Evolutionary conservation across 1,140 invertebrate genomes (phyloP).

Genomic region (Drosophila insularis): DNA sequence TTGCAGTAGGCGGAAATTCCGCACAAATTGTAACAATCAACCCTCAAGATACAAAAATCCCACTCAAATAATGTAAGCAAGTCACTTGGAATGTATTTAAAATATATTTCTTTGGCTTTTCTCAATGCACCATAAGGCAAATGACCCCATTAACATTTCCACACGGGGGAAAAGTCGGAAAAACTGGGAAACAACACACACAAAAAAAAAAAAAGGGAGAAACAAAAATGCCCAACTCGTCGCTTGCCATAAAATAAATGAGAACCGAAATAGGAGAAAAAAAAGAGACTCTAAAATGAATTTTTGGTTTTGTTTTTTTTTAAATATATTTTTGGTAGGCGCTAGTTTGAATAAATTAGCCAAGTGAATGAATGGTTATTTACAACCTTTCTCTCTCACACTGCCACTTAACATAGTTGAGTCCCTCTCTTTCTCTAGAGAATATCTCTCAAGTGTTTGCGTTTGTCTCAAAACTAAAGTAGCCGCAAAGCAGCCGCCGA

Average conservation of each 20-base stretch:
- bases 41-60: too few species aligned
- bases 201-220: not conserved
- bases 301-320: slow-evolving; percentile 30
- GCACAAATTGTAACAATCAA: not conserved
- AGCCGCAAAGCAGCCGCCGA: slow-evolving; percentile 25
- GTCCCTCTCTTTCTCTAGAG: slow-evolving; percentile 1
- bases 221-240: slow-evolving; percentile 14
- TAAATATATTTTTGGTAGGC: slow-evolving; percentile 7
- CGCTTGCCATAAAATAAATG: slow-evolving; percentile 9
- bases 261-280: slow-evolving; percentile 27
- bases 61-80: slow-evolving; percentile 30
- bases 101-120: slow-evolving; percentile 20
- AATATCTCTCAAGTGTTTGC: slow-evolving; percentile 61
- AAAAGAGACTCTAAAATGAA: slow-evolving; percentile 50
- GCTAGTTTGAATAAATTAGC: slow-evolving; percentile 72
- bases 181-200: slow-evolving; percentile 1
- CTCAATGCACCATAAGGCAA: slow-evolving; percentile 52
- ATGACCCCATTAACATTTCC: slow-evolving; percentile 76
- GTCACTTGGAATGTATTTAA: slow-evolving; percentile 46
- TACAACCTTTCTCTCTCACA: not conserved
- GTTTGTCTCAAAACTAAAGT: slow-evolving; percentile 53
- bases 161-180: slow-evolving; percentile 21
- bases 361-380: slow-evolving; percentile 27
- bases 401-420: too few species aligned
- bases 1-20: not conserved